Base-by-base conservation (phyloP, 2,113 vertebrate genomes). In the Vulpes vulpes region DNA sequence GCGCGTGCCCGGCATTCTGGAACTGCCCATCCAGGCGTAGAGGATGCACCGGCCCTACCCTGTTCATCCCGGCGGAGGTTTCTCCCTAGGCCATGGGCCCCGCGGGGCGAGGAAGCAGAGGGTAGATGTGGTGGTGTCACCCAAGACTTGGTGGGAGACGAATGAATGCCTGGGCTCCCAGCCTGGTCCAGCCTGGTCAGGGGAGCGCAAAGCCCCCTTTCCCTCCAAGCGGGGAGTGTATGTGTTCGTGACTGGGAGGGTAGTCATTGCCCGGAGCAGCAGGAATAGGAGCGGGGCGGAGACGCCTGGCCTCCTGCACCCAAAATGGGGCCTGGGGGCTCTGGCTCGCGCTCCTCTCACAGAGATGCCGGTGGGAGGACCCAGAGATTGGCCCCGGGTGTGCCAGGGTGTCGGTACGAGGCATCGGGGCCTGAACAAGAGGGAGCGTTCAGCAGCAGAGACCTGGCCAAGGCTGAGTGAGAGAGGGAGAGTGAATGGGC, bases 381-480 rank as follows among this genome's bases (percentile, higher is more conserved):
- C 97, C 79, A 43, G 59, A 86, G 97, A 96, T 95, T 96, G 92
- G 92, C 81, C 62, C 38, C 0, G 76, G 64, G 64, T 81, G 87
- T 87, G 92, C 85, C 92, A 88, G 89, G 95, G 69, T 65, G 94
- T 92, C 38, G 14, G 49, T 60, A 55, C 17, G 32, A 87, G 89
- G 51, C 83, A 15, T 49, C 51, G 14, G 83, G 93, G 94, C 73
- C 97, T 81, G 83, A 96, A 57, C 57, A 76, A 55, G 73, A 32
- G 23, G 91, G 83, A 91, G 91, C 43, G 90, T 92, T 96, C 32
- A 51, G 80, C 95, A 30, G 89, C 79, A 32, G 97, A 80, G 92
- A 97, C 82, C 95, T 95, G 95, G 95, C 81, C 93, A 43, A 93
- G 87, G 53, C 90, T 22, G 74, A 67, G 90, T 43, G 69, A 43